These are phyloP conservation scores for Urocyon cinereoargenteus DNA, from an alignment of 2,797 vertebrate species.

Conservation along the genomic window DNA sequence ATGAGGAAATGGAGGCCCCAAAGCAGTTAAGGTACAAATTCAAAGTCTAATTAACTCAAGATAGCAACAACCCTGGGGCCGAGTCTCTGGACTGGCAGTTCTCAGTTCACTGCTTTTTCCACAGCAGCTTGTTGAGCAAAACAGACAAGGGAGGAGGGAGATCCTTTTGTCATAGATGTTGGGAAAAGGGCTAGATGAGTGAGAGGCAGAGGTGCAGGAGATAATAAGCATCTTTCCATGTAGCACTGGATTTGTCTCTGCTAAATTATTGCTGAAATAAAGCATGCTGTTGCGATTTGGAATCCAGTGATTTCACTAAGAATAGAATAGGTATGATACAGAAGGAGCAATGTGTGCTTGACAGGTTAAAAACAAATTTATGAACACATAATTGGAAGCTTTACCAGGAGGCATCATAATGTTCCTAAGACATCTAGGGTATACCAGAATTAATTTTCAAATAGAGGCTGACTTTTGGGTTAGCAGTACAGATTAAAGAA, in stretches of 20 bases:
- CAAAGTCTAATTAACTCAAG: slow-evolving; percentile 58
- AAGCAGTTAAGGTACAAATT: slow-evolving; percentile 19
- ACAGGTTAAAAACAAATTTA: slow-evolving; percentile 69
- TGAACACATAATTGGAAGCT: slow-evolving; percentile 62
- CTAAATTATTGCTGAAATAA: slow-evolving; percentile 67
- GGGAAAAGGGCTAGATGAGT: not conserved
- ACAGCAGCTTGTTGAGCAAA: slow-evolving; percentile 18
- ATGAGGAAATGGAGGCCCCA: slow-evolving; percentile 12
- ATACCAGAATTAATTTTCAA: slow-evolving; percentile 60
- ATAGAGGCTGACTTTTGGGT: slow-evolving; percentile 53
- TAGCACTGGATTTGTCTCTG: not conserved
- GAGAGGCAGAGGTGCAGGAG: not conserved
- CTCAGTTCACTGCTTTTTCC: slow-evolving; percentile 17
- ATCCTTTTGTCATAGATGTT: not conserved
- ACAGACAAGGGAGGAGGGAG: not conserved
- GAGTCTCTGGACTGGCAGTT: not conserved
- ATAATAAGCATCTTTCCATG: not conserved
- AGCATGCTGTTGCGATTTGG: slow-evolving; percentile 19
- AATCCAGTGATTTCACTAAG: slow-evolving; percentile 51
- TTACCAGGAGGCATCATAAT: slow-evolving; percentile 35
- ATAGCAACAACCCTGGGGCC: not conserved
- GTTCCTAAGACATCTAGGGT: not conserved
- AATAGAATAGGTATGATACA: slow-evolving; percentile 9
- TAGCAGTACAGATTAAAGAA: not conserved
- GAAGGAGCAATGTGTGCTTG: not conserved